Evolutionary conservation across 92 coral and sea anemone genomes (phyloP), one percentile per base, ranked within the genome.

Genomic region (Epizoanthus scotinus): DNA sequence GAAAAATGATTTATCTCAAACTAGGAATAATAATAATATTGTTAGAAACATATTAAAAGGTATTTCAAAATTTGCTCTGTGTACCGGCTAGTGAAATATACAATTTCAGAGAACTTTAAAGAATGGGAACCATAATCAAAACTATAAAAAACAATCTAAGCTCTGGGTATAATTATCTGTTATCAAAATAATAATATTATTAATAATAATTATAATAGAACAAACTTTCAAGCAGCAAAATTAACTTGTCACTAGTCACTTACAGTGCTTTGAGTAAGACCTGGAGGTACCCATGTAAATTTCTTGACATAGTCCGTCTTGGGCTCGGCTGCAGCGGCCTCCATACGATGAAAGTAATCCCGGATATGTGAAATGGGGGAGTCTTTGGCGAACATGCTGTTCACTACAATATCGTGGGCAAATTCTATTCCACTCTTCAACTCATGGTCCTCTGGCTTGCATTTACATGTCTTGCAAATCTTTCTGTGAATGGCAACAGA

Each of bases 391-490:
- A 92, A 92, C 87, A 93, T 67, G 9, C 92, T 90, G 71, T 89
- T 86, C 14, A 90, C 88, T 70, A 96, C 95, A 24, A 93, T 71
- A 81, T 89, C 90, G 73, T 96, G 98, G 28, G 92, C 93, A 52
- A 91, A 87, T 22, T 91, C 99, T 73, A 90, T 93, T 28, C 85
- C 88, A 80, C 95, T 91, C 86, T 91, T 92, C 77, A 96, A 84
- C 78, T 96, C 99, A 80, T 96, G 99, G 69, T 96, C 99, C 80
- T 91, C 96, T 1, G 93, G 94, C 31, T 90, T 90, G 71, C 98
- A 93, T 78, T 96, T 96, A 86, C 99, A 96, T 10, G 94, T 96
- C 82, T 96, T 96, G 90, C 99, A 96, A 78, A 96, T 96, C 88
- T 96, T 96, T 66, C 99, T 96, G 81, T 44, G 55, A 83, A 73